Base-by-base conservation (phyloP, 64 coral and sea anemone species). In the Montipora capricornis region DNA sequence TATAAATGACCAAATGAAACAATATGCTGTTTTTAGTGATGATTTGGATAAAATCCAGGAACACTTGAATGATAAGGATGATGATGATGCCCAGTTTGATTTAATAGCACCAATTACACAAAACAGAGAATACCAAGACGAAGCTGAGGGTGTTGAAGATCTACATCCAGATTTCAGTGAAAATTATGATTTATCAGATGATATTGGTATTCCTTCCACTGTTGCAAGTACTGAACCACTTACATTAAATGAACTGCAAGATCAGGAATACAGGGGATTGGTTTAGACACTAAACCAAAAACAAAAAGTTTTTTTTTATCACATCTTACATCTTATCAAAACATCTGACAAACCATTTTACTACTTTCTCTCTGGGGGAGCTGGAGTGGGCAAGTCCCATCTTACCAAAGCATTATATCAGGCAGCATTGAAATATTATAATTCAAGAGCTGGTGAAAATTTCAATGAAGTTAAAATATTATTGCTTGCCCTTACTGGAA, bases 401-500 rank as follows among this genome's bases (percentile, higher is more conserved):
- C 19, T 90, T 1, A 79, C n/a, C 5, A 90, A 90, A 77, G 75
- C 87, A 55, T 20, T 93, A 4, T 82, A 93, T 79, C 68, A 80
- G 37, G 75, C 80, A 79, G 92, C 73, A 77, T 45, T 89, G 26
- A 89, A 89, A 52, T 88, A 88, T 76, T 88, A 88, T 50, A 88
- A 88, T 55, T 51, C 86, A 4, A 88, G 46, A 76, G 20, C 88
- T 64, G 88, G 88, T 53, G 68, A 74, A 47, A 80, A 90, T 68
- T 90, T 90, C 46, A 47, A 44, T 79, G 55, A 79, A n/a, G 58
- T 78, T 19, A 80, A 90, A 80, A 59, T 90, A 15, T 80, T 90
- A 44, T 79, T 90, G 76, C 47, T 89, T 0, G 87, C 87, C 0
- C 87, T 55, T 61, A 78, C 87, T 37, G 87, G 87, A 77, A 87